Conservation (phyloP, 2,797 vertebrate genomes). For the Hypotaenidia okinawae region DNA sequence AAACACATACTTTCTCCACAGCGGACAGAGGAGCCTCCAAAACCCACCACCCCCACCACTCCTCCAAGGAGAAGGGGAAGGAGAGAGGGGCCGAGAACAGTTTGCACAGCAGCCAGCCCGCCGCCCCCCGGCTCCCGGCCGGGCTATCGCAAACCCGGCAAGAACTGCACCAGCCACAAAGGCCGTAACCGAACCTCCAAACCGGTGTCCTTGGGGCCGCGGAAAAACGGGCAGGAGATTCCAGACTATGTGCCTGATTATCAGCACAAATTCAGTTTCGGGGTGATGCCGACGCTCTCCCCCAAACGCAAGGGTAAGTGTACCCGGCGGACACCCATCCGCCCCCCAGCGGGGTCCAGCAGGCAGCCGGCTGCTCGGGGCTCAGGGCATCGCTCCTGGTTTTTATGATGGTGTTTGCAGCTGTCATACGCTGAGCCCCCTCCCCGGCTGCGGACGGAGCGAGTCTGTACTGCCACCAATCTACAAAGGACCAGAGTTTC, state of each 20-base stretch:
- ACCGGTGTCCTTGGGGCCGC: slow-evolving; percentile 58
- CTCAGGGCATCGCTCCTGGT: slow-evolving; percentile 74
- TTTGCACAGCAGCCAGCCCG: slow-evolving; percentile 80
- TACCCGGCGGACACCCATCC: slow-evolving; percentile 89
- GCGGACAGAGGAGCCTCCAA: slow-evolving; percentile 85
- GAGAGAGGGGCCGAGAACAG: slow-evolving; percentile 66
- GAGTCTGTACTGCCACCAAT: slow-evolving; percentile 81
- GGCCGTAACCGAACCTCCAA: slow-evolving; percentile 81
- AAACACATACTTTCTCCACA: slow-evolving; percentile 88
- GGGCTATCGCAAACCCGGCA: slow-evolving; percentile 83
- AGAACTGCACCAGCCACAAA: slow-evolving; percentile 94
- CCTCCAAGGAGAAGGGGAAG: slow-evolving; percentile 74
- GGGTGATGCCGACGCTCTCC: slow-evolving; percentile 82
- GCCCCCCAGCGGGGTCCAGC: slow-evolving; percentile 95
- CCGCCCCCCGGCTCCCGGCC: slow-evolving; percentile 79
- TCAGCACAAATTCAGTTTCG: slow-evolving; percentile 89
- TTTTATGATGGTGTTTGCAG: slow-evolving; percentile 83
- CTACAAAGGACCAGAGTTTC: slow-evolving; percentile 77
- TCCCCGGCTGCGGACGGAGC: slow-evolving; percentile 25
- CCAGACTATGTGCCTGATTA: slow-evolving; percentile 92
- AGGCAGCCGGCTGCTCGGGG: slow-evolving; percentile 83
- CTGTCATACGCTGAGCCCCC: slow-evolving; percentile 87
- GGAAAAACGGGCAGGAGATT: slow-evolving; percentile 87
- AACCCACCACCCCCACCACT: slow-evolving; percentile 79
- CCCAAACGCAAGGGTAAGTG: slow-evolving; percentile 96